Evolutionary conservation across 2,113 vertebrate genomes (phyloP).

Genomic region (Rhodinocichla rosea): DNA sequence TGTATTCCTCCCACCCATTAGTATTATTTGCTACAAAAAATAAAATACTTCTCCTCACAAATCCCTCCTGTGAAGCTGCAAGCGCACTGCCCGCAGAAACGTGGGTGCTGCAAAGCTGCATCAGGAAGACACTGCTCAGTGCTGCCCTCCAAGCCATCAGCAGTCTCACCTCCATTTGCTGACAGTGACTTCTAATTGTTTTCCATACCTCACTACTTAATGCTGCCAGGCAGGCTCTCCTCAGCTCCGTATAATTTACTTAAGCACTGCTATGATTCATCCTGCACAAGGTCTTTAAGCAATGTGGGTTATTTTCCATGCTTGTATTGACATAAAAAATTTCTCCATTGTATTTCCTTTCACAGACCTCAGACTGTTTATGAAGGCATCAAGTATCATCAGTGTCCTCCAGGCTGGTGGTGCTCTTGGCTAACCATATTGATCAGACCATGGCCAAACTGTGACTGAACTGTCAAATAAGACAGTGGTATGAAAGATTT

Average conservation of each 20-base stretch:
- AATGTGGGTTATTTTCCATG: background rate
- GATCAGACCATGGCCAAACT: background rate
- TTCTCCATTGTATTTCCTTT: background rate
- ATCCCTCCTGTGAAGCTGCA: background rate
- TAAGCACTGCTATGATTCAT: background rate
- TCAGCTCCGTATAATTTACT: background rate
- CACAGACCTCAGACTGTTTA: background rate
- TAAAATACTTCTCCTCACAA: background rate
- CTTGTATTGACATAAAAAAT: background rate
- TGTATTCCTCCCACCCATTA: background rate
- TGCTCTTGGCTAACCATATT: background rate
- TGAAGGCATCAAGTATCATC: slow-evolving; percentile 16
- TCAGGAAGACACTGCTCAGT: background rate
- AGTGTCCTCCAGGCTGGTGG: background rate
- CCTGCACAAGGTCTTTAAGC: background rate
- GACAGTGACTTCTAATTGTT: background rate
- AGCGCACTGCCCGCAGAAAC: background rate
- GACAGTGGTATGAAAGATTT: background rate
- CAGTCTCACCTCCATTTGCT: background rate
- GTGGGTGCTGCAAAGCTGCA: background rate
- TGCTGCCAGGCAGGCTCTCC: background rate
- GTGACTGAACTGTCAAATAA: slow-evolving; percentile 16
- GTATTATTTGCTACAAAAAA: background rate
- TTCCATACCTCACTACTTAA: background rate
- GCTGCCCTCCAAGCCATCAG: background rate